Percentiles rank a stretch among this genome's conserved stretches.
phyloP scores from a whole-genome alignment of 2,113 vertebrate species.

The Otolemur garnettii region DNA sequence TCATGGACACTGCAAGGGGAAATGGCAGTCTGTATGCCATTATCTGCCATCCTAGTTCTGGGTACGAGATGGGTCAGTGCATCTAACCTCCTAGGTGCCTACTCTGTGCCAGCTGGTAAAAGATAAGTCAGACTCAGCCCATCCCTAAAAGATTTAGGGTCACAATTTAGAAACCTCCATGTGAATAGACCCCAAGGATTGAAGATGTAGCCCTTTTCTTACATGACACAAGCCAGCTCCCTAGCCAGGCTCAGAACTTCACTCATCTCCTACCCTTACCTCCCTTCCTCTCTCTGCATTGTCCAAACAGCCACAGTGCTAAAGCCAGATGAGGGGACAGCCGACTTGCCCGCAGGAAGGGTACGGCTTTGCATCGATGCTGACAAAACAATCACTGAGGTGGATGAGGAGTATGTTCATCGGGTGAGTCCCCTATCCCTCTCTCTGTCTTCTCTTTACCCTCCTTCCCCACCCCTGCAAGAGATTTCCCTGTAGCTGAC shows the following conservation, averaged over 20 bases:
- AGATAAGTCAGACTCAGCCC: not conserved
- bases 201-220: not conserved
- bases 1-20: not conserved
- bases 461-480: not conserved
- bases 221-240: too few relatives aligned
- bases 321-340: conserved; percentile 96
- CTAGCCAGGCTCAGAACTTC: not conserved
- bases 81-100: not conserved
- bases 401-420: conserved; percentile 91
- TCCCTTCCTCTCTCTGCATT: not conserved
- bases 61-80: not conserved
- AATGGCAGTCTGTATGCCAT: accelerated
- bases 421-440: conserved; percentile 85
- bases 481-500: not conserved
- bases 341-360: conserved; percentile 90
- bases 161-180: not conserved
- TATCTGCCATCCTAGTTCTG: not conserved
- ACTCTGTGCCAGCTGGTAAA: not conserved
- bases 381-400: conserved; percentile 88
- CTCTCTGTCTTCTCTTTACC: accelerated
- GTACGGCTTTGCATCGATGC: conserved; percentile 91
- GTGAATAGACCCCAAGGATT: not conserved
- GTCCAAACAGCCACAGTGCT: conserved; percentile 92
- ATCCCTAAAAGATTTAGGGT: not conserved
- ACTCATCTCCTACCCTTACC: not conserved